Conservation (phyloP, 2,888 invertebrate genomes). For the Yponomeuta malinellus region DNA sequence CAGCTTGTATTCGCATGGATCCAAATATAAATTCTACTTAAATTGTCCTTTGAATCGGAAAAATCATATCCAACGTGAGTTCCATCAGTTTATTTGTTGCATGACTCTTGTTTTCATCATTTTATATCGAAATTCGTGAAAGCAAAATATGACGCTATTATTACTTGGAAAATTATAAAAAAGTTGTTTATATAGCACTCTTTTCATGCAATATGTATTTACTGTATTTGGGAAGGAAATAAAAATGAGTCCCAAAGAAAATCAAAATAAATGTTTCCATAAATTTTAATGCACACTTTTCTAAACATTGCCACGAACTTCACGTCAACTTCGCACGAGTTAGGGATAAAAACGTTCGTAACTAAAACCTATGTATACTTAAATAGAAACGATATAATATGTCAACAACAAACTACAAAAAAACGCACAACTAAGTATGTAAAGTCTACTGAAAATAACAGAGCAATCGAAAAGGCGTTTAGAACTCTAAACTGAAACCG, state of each 20-base stretch:
- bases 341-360: slow-evolving; percentile 42
- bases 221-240: too few relatives aligned
- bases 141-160: too few relatives aligned
- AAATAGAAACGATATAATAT: slow-evolving; percentile 70
- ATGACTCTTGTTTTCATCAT: too few relatives aligned
- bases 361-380: slow-evolving; percentile 74
- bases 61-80: too few relatives aligned
- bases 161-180: too few relatives aligned
- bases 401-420: slow-evolving; percentile 24
- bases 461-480: slow-evolving; percentile 21
- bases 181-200: too few relatives aligned
- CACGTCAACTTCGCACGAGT: neutral
- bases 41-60: too few relatives aligned
- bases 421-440: neutral
- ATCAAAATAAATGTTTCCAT: neutral
- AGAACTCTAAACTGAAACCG: slow-evolving; percentile 64
- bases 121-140: too few relatives aligned
- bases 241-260: neutral
- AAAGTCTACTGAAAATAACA: neutral
- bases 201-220: too few relatives aligned
- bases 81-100: too few relatives aligned
- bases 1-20: too few relatives aligned
- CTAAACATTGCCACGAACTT: slow-evolving; percentile 38
- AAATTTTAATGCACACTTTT: slow-evolving; percentile 45
- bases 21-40: too few relatives aligned